These are phyloP conservation scores for Belonocnema kinseyi DNA, from an alignment of 1,140 invertebrate species.

Conservation along the genomic window DNA sequence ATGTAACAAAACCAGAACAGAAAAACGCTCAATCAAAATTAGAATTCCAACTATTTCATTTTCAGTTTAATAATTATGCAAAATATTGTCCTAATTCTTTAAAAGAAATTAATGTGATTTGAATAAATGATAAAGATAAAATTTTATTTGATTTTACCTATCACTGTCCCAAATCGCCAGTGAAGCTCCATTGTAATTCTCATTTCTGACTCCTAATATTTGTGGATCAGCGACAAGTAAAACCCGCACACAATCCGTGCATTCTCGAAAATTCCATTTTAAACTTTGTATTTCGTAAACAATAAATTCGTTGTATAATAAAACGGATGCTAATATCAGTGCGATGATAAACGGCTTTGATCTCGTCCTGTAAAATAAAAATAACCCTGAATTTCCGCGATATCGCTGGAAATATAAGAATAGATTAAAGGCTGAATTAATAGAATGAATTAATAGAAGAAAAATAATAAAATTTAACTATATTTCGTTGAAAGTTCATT, in stretches of 20 bases:
- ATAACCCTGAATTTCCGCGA: not conserved
- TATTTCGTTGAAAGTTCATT: too few relatives aligned
- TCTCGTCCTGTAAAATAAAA: conserved; percentile 58
- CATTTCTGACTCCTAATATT: conserved; percentile 86
- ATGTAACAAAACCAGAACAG: too few relatives aligned
- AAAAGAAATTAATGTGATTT: too few relatives aligned
- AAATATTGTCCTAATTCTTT: too few relatives aligned
- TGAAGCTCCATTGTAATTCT: conserved; percentile 77
- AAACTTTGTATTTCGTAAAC: conserved; percentile 76
- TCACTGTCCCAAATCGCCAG: conserved; percentile 88
- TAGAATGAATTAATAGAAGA: too few relatives aligned
- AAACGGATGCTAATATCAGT: conserved; percentile 55
- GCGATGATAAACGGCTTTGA: conserved; percentile 61
- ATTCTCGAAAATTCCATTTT: conserved; percentile 77
- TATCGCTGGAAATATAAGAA: too few relatives aligned
- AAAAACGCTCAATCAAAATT: too few relatives aligned
- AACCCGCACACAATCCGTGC: conserved; percentile 81
- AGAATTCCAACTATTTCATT: too few relatives aligned
- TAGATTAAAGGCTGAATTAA: too few relatives aligned
- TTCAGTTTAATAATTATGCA: too few relatives aligned
- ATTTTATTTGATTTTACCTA: conserved; percentile 76
- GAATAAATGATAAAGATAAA: not conserved
- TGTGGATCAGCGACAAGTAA: conserved; percentile 95
- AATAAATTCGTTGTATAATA: conserved; percentile 79
- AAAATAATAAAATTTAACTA: too few relatives aligned